phyloP scores from a whole-genome alignment of 2,888 invertebrate genomes.

The Hemistola chrysoprasaria region DNA sequence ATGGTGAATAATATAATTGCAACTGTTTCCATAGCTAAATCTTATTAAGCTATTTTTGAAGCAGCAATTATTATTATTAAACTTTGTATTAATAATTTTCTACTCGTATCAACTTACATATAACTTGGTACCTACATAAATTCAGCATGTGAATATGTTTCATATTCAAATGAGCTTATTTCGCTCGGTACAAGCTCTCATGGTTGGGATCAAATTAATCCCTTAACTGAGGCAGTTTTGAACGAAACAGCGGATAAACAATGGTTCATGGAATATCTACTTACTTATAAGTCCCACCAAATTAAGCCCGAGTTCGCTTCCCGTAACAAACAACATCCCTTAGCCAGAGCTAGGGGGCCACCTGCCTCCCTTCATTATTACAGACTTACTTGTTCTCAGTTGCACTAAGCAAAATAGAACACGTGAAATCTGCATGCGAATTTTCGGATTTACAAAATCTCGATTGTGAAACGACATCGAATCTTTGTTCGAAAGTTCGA shows the following conservation, averaged over 20 bases:
- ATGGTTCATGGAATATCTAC: conserved; percentile 34
- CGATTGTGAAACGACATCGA: conserved; percentile 55
- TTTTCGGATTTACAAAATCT: conserved; percentile 65
- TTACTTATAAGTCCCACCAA: conserved; percentile 47
- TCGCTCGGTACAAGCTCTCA: conserved; percentile 20
- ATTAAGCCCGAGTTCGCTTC: conserved; percentile 50
- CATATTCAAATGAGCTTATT: conserved; percentile 12
- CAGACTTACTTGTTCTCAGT: conserved; percentile 42
- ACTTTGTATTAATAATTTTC: no score
- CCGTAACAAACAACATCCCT: conserved; percentile 48
- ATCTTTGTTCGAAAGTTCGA: conserved; percentile 42
- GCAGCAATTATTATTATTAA: no score
- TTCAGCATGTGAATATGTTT: conserved; percentile 14
- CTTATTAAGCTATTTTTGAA: no score
- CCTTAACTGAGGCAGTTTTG: conserved; percentile 29
- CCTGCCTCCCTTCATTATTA: conserved; percentile 42
- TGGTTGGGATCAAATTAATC: conserved; percentile 27
- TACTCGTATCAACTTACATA: no score
- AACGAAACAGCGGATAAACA: conserved; percentile 28
- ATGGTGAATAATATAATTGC: no score
- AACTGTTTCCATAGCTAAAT: no score
- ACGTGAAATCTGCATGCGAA: conserved; percentile 67
- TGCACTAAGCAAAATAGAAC: conserved; percentile 45
- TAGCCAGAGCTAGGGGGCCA: conserved; percentile 27
- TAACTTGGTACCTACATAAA: no score